A percentile compares a stretch with the other conserved stretches of the same genome.
phyloP scores from a whole-genome alignment of 2,888 invertebrate genomes.

The Aethes cnicana region DNA sequence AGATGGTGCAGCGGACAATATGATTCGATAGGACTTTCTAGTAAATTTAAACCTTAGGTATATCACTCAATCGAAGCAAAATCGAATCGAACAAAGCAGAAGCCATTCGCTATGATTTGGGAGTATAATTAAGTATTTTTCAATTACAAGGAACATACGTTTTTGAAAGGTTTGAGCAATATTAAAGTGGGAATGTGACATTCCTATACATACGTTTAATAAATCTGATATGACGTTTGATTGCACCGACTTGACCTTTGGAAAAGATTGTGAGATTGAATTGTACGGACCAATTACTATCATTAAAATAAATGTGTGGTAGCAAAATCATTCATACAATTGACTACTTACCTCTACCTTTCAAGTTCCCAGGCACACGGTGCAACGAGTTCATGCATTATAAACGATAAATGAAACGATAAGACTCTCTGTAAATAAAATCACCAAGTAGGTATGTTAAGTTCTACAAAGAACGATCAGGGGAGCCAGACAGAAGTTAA shows the following conservation, averaged over 20 bases:
- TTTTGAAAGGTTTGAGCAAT: background rate
- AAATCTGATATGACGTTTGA: slow-evolving; percentile 24
- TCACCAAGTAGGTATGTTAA: slow-evolving; percentile 2
- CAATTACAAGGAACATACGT: too few relatives aligned
- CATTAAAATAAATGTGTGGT: slow-evolving; percentile 25
- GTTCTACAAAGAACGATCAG: background rate
- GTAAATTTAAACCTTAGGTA: slow-evolving; percentile 8
- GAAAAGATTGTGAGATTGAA: slow-evolving; percentile 27
- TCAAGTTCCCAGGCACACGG: slow-evolving; percentile 25
- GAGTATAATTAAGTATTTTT: too few relatives aligned
- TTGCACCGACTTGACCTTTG: slow-evolving; percentile 20
- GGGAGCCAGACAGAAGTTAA: slow-evolving; percentile 7
- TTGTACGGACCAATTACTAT: slow-evolving; percentile 27
- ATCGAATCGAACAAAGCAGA: background rate
- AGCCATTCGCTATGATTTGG: too few relatives aligned
- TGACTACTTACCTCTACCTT: too few relatives aligned
- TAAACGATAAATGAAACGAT: slow-evolving; percentile 12
- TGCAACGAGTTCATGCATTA: slow-evolving; percentile 2
- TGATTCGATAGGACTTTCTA: slow-evolving; percentile 18
- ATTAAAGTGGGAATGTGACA: slow-evolving; percentile 13
- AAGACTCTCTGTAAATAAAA: slow-evolving; percentile 11
- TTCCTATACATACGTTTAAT: slow-evolving; percentile 10
- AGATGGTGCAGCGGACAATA: slow-evolving; percentile 15
- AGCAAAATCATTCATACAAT: slow-evolving; percentile 17
- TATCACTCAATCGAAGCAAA: slow-evolving; percentile 3